Conservation (phyloP, 1,140 invertebrate genomes). For the Helicoverpa zea region DNA sequence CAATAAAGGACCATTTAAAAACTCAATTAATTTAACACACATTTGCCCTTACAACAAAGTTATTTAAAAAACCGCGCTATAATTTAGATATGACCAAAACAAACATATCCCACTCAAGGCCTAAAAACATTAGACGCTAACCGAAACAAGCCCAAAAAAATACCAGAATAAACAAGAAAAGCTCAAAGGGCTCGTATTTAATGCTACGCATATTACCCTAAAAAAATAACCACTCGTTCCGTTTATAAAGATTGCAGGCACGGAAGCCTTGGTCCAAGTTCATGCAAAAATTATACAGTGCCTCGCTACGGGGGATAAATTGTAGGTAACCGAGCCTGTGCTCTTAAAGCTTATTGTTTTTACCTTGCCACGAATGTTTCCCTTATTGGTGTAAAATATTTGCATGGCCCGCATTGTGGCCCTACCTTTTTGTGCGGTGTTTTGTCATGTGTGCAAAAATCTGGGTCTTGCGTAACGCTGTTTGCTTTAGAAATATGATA, state of each 20-base stretch:
- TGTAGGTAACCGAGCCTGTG: constrained; percentile 34
- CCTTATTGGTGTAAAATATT: constrained; percentile 64
- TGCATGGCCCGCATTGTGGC: constrained; percentile 39
- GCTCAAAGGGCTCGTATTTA: constrained; percentile 43
- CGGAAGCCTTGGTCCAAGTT: constrained; percentile 42
- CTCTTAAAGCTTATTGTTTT: constrained; percentile 55
- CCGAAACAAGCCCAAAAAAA: constrained; percentile 23
- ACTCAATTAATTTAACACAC: not conserved
- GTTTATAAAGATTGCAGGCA: constrained; percentile 52
- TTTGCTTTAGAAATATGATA: constrained; percentile 41
- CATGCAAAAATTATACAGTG: constrained; percentile 65
- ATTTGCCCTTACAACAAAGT: not conserved
- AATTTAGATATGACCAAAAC: constrained; percentile 2
- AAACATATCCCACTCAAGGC: constrained; percentile 12
- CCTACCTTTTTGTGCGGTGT: constrained; percentile 15
- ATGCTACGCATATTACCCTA: constrained; percentile 41
- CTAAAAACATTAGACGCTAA: constrained; percentile 14
- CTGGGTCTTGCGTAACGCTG: constrained; percentile 31
- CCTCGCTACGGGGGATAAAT: constrained; percentile 30
- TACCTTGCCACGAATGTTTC: constrained; percentile 55
- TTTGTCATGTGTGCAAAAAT: constrained; percentile 40
- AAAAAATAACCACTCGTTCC: constrained; percentile 41
- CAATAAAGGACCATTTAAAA: not conserved
- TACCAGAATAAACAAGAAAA: constrained; percentile 20
- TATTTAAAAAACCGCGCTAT: not conserved